Evolutionary conservation across 2,888 invertebrate genomes (phyloP).

Genomic region (Leptinotarsa peninsularis): DNA sequence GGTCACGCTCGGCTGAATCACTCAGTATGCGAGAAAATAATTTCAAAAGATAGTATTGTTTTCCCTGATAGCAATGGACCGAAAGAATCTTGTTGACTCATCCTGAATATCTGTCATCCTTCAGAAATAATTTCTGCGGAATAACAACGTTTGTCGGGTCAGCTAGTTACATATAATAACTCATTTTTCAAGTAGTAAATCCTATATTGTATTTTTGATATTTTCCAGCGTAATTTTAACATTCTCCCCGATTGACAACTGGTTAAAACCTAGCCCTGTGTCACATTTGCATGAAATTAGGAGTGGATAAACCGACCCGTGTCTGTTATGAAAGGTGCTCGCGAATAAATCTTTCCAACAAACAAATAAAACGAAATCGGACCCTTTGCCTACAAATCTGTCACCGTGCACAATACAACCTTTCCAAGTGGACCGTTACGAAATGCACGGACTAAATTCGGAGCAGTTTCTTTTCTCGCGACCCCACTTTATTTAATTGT

Average conservation of each 20-base stretch:
- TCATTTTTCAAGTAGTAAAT: too few species aligned
- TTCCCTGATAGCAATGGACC: too few species aligned
- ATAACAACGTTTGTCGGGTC: too few species aligned
- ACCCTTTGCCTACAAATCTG: constrained; percentile 54
- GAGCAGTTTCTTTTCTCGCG: constrained; percentile 51
- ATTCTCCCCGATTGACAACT: neutral
- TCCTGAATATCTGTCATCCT: too few species aligned
- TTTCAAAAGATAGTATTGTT: too few species aligned
- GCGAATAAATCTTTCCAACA: constrained; percentile 42
- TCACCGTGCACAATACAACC: constrained; percentile 52
- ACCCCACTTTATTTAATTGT: constrained; percentile 56
- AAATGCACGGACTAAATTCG: constrained; percentile 50
- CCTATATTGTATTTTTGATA: too few species aligned
- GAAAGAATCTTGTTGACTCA: too few species aligned
- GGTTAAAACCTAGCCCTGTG: constrained; percentile 13
- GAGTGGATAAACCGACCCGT: constrained; percentile 14
- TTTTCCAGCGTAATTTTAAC: too few species aligned
- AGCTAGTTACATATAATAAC: too few species aligned
- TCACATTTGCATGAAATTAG: constrained; percentile 27
- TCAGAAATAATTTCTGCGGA: too few species aligned
- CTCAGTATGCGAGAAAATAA: too few species aligned
- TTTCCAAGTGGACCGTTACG: constrained; percentile 54
- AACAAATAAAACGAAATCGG: constrained; percentile 51
- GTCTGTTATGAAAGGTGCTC: constrained; percentile 25
- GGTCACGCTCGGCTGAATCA: too few species aligned